phyloP scores from a whole-genome alignment of 2,113 vertebrate species.

The Choloepus hoffmanni region DNA sequence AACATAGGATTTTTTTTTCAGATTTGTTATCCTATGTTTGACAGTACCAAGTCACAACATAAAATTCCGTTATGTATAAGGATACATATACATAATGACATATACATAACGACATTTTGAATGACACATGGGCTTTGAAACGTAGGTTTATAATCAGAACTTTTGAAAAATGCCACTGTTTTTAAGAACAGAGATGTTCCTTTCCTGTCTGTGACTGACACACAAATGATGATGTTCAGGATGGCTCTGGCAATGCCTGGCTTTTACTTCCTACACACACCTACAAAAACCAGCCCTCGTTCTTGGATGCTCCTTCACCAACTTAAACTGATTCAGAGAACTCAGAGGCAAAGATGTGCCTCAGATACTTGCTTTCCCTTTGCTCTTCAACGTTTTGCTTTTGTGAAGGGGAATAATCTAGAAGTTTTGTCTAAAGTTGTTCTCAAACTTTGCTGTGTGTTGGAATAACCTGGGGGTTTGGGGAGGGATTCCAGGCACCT shows the following conservation, averaged over 20 bases:
- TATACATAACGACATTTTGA: constrained; percentile 41
- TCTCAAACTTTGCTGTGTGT: background rate
- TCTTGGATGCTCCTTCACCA: background rate
- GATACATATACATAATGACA: background rate
- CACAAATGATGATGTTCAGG: background rate
- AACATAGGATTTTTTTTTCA: background rate
- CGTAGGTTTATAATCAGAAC: background rate
- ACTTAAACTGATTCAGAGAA: background rate
- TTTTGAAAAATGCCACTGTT: background rate
- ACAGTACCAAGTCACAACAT: constrained; percentile 57
- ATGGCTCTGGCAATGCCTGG: too few relatives aligned
- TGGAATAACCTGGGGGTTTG: background rate
- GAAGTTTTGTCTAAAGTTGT: background rate
- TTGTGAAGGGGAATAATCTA: background rate
- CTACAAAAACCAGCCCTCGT: background rate
- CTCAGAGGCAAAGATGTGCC: background rate
- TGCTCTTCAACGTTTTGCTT: background rate
- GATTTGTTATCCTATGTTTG: constrained; percentile 31
- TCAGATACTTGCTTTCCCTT: background rate
- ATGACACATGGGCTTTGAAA: constrained; percentile 55
- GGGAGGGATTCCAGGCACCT: background rate
- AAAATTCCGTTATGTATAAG: constrained; percentile 33
- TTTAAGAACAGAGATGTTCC: background rate
- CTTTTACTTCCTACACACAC: background rate
- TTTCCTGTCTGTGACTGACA: background rate